Evolutionary conservation across 2,888 invertebrate species (phyloP).

Genomic region (Pterostichus madidus): DNA sequence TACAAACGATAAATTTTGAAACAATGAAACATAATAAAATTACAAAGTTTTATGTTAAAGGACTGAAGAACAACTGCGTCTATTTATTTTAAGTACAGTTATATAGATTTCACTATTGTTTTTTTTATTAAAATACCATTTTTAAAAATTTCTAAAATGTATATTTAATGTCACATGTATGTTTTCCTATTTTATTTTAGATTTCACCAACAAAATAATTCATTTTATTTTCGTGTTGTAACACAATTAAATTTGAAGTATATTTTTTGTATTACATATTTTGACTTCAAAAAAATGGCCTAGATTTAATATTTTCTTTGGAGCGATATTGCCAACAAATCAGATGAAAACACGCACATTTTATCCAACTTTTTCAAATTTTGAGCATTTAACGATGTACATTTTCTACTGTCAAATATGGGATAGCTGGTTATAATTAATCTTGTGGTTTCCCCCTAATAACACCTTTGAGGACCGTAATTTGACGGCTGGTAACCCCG

Average conservation of each 20-base stretch:
- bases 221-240: slow-evolving; percentile 7
- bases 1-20: too few species aligned
- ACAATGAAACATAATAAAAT: too few species aligned
- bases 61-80: too few species aligned
- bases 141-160: slow-evolving; percentile 24
- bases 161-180: neutral
- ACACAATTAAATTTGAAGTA: slow-evolving; percentile 8
- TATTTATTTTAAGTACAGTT: neutral
- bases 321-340: neutral
- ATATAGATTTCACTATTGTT: neutral
- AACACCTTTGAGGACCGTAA: too few species aligned
- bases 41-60: too few species aligned
- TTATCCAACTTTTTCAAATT: too few species aligned
- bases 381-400: too few species aligned
- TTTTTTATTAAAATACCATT: too few species aligned
- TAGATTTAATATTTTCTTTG: slow-evolving; percentile 12
- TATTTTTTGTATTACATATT: slow-evolving; percentile 19
- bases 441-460: too few species aligned
- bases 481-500: too few species aligned
- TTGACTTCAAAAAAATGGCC: slow-evolving; percentile 6
- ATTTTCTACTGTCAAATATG: too few species aligned
- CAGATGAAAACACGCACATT: slow-evolving; percentile 5
- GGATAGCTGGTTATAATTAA: too few species aligned
- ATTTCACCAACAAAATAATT: slow-evolving; percentile 13
- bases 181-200: neutral